Conservation (phyloP, 2,888 invertebrate species). For the Perizoma affinitatum region DNA sequence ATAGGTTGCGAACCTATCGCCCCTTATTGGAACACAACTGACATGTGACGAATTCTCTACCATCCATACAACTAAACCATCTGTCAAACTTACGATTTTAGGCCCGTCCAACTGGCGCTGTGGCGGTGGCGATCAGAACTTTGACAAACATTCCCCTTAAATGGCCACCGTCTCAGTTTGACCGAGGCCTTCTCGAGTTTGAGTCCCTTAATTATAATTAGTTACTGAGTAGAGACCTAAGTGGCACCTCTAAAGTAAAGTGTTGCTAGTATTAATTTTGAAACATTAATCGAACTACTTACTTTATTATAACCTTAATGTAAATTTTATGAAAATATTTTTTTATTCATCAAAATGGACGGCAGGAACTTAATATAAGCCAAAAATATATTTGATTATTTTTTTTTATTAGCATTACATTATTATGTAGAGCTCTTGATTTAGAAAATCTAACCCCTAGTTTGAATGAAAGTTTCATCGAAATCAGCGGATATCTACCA, state of each 20-base stretch:
- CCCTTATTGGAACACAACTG: too few relatives aligned
- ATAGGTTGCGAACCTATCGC: too few relatives aligned
- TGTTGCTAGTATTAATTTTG: background rate
- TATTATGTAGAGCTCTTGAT: constrained; percentile 9
- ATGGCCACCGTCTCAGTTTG: too few relatives aligned
- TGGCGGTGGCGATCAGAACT: too few relatives aligned
- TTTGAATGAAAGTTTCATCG: constrained; percentile 4
- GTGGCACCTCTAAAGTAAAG: too few relatives aligned
- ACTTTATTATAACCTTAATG: constrained; percentile 3
- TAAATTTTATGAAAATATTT: constrained; percentile 21
- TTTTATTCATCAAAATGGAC: constrained; percentile 20
- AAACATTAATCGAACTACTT: background rate
- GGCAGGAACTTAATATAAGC: constrained; percentile 16
- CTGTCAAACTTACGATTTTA: too few relatives aligned
- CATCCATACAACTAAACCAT: too few relatives aligned
- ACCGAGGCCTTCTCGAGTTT: background rate
- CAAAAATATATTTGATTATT: constrained; percentile 5
- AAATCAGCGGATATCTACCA: background rate
- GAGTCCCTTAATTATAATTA: too few relatives aligned
- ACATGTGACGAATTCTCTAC: too few relatives aligned
- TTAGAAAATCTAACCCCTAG: constrained; percentile 1
- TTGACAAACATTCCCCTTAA: too few relatives aligned
- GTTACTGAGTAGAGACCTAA: too few relatives aligned
- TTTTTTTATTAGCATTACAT: background rate
- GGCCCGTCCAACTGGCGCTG: background rate